Conservation (phyloP, 2,888 invertebrate genomes). For the Alloscopus bannaensis region DNA sequence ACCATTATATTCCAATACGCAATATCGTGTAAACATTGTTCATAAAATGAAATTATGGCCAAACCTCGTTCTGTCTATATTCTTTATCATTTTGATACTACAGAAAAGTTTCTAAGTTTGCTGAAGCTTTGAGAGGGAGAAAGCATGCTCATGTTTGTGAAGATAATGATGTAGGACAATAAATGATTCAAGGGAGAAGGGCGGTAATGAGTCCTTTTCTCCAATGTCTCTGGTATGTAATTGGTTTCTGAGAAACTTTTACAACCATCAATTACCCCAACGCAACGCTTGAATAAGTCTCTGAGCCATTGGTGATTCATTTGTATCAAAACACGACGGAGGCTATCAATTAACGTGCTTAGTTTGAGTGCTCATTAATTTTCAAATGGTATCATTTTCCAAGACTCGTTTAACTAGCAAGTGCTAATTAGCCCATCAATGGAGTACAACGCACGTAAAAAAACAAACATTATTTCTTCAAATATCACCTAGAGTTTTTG, state of each 20-base stretch:
- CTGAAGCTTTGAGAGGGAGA: background rate
- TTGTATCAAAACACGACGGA: conserved; percentile 1
- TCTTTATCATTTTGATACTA: background rate
- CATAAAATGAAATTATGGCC: conserved; percentile 16
- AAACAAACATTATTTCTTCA: too few relatives aligned
- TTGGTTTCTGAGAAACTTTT: conserved; percentile 19
- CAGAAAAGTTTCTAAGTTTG: background rate
- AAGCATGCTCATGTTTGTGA: background rate
- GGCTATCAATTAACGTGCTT: conserved; percentile 19
- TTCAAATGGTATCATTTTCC: conserved; percentile 14
- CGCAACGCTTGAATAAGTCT: background rate
- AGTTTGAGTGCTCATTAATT: conserved; percentile 21
- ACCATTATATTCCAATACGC: too few relatives aligned
- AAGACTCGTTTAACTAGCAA: conserved; percentile 28
- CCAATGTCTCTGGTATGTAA: conserved; percentile 1
- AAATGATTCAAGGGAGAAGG: conserved; percentile 22
- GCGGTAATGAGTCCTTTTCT: conserved; percentile 20
- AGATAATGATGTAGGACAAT: background rate
- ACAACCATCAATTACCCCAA: conserved; percentile 10
- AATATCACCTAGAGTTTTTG: too few relatives aligned
- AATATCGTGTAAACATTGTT: conserved; percentile 42
- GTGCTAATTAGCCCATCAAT: conserved; percentile 21
- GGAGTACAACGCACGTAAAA: too few relatives aligned
- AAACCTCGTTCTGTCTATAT: background rate
- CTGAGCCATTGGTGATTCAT: background rate